These are phyloP conservation scores for Siniperca obscura DNA, from an alignment of 2,797 vertebrate species.

Conservation along the genomic window DNA sequence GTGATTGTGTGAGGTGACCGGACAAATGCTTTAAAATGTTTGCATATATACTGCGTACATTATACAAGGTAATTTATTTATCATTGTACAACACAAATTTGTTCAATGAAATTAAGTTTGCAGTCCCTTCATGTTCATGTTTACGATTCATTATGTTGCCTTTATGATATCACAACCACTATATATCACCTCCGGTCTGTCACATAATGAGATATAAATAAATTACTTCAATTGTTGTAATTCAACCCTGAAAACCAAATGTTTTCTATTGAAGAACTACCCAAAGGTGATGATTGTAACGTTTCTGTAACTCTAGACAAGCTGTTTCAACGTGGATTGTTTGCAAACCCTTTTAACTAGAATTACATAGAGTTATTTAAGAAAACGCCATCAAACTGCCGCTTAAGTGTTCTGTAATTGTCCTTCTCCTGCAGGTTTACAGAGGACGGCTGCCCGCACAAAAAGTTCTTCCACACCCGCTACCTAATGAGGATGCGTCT, in stretches of 20 bases:
- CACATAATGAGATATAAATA: not conserved
- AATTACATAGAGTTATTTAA: not conserved
- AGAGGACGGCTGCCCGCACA: conserved; percentile 98
- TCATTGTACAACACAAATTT: too few species aligned
- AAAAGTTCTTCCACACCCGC: conserved; percentile 99
- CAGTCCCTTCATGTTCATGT: too few species aligned
- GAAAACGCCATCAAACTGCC: not conserved
- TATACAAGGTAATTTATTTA: too few species aligned
- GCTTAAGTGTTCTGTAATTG: rapidly evolving
- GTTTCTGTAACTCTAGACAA: not conserved
- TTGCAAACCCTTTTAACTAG: not conserved
- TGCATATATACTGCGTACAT: not conserved
- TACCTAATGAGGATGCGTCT: conserved; percentile 99
- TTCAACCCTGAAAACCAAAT: too few species aligned
- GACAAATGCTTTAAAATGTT: not conserved
- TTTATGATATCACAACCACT: not conserved
- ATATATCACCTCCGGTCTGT: not conserved
- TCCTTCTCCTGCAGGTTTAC: conserved; percentile 87
- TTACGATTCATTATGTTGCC: too few species aligned
- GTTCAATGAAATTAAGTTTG: too few species aligned
- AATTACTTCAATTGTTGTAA: too few species aligned
- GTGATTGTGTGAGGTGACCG: not conserved
- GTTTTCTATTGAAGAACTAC: not conserved
- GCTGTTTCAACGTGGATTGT: not conserved
- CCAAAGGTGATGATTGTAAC: not conserved